These are phyloP conservation scores for Colletes gigas DNA, from an alignment of 1,140 invertebrate genomes.

Conservation along the genomic window DNA sequence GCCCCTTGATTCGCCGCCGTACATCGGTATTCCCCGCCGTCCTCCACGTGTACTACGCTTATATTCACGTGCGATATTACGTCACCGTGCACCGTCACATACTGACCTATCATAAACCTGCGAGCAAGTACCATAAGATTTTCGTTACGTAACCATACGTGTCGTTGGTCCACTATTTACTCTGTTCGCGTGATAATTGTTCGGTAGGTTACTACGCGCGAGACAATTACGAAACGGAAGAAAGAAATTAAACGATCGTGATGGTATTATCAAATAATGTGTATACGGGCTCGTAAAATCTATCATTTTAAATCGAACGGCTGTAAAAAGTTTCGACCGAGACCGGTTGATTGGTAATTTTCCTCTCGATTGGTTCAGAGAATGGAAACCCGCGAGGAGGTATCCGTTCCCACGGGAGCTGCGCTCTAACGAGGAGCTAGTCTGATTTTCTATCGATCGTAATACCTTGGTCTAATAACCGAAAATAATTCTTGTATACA, in stretches of 20 bases:
- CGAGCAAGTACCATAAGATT: constrained; percentile 1
- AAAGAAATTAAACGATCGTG: neutral
- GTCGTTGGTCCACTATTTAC: too few species aligned
- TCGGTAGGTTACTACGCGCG: too few species aligned
- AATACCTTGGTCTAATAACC: constrained; percentile 64
- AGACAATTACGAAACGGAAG: too few species aligned
- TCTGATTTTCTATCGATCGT: constrained; percentile 58
- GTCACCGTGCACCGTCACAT: constrained; percentile 94
- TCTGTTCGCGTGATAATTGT: too few species aligned
- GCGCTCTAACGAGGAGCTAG: constrained; percentile 31
- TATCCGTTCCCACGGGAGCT: constrained; percentile 55
- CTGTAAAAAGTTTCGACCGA: constrained; percentile 63
- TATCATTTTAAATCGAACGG: constrained; percentile 51
- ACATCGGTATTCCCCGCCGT: constrained; percentile 95
- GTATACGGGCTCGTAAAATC: constrained; percentile 28
- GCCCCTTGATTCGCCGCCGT: constrained; percentile 91
- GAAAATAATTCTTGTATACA: constrained; percentile 57
- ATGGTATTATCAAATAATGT: neutral
- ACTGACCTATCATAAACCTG: constrained; percentile 93
- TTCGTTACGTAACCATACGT: neutral
- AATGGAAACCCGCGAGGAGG: constrained; percentile 65
- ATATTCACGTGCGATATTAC: constrained; percentile 98
- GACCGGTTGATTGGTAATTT: constrained; percentile 65
- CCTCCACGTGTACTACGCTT: constrained; percentile 91
- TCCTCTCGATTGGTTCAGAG: constrained; percentile 68